A percentile compares a stretch with the other conserved stretches of the same genome.
phyloP scores from a whole-genome alignment of 2,113 vertebrate genomes.

The Grammomys dolichurus region DNA sequence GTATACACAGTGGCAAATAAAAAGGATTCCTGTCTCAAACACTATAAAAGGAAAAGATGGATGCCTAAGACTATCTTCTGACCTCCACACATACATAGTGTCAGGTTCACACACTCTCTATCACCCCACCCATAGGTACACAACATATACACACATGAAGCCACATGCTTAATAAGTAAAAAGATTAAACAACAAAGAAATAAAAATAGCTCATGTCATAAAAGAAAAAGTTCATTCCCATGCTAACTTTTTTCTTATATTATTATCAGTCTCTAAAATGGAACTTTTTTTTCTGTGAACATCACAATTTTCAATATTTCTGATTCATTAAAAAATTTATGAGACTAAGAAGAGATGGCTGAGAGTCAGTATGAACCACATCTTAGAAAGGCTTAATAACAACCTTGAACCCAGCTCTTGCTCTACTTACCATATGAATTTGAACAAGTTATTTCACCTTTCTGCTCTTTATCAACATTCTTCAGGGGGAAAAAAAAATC shows the following conservation, averaged over 20 bases:
- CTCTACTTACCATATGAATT: not conserved
- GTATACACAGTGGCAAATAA: no score
- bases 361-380: not conserved
- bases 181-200: not conserved
- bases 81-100: no score
- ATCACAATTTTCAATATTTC: not conserved
- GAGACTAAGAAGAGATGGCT: not conserved
- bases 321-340: not conserved
- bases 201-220: not conserved
- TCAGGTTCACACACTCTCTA: no score
- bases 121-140: no score
- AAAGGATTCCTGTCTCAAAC: no score
- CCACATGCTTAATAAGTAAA: not conserved
- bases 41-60: no score
- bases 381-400: rapidly evolving
- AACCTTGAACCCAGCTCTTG: not conserved
- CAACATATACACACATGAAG: no score
- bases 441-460: not conserved
- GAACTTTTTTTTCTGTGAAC: not conserved
- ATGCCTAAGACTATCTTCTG: no score
- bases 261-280: not conserved
- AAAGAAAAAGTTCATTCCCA: not conserved
- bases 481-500: not conserved
- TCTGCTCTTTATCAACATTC: not conserved
- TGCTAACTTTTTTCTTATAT: not conserved